Conservation (phyloP, 1,140 invertebrate genomes). For the Trigoniulus corallinus region DNA sequence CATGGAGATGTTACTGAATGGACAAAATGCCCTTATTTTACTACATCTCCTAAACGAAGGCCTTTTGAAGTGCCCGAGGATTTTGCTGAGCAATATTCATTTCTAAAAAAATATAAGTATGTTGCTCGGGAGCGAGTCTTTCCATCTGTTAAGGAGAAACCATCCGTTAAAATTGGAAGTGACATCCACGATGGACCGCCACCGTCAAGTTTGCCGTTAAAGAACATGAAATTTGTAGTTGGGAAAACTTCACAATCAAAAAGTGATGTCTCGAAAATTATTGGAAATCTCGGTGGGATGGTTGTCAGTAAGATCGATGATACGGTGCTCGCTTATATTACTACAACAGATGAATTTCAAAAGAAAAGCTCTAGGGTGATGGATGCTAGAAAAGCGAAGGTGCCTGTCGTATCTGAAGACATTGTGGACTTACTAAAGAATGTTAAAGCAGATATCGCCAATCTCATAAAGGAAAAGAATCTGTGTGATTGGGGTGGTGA, state of each 20-base stretch:
- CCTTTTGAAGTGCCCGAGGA: constrained; percentile 52
- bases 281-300: too few species aligned
- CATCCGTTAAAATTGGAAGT: constrained; percentile 35
- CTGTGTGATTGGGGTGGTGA: constrained; percentile 68
- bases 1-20: constrained; percentile 70
- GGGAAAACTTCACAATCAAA: too few species aligned
- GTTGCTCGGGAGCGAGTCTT: constrained; percentile 44
- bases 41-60: constrained; percentile 51
- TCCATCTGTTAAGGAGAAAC: not conserved
- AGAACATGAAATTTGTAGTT: too few species aligned
- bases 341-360: constrained; percentile 46
- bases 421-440: constrained; percentile 46
- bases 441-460: constrained; percentile 20
- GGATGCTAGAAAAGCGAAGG: constrained; percentile 44
- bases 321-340: constrained; percentile 54
- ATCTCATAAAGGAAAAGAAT: constrained; percentile 49
- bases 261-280: too few species aligned
- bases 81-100: constrained; percentile 37
- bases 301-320: constrained; percentile 44
- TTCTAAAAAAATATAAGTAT: constrained; percentile 51
- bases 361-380: constrained; percentile 46
- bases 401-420: constrained; percentile 59
- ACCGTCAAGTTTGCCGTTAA: too few species aligned
- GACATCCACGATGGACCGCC: too few species aligned
- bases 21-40: constrained; percentile 64